Evolutionary conservation across 2,113 vertebrate species (phyloP).

Genomic region (Actinemys pallida): DNA sequence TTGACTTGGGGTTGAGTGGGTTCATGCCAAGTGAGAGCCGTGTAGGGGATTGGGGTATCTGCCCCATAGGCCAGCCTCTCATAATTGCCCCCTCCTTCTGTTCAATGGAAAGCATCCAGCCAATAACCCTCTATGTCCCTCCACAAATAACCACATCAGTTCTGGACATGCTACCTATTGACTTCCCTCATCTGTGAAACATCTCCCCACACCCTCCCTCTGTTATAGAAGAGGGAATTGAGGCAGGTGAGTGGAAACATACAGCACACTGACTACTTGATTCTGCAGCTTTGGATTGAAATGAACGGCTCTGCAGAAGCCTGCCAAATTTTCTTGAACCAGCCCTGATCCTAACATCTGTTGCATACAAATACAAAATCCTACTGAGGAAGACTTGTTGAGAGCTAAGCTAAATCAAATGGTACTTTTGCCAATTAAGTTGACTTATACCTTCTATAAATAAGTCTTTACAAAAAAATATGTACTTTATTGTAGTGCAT

Average conservation of each 20-base stretch:
- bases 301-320: not conserved
- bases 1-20: not conserved
- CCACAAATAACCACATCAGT: accelerated
- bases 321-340: not conserved
- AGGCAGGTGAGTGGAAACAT: not conserved
- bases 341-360: not conserved
- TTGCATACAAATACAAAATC: not conserved
- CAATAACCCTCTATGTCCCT: not conserved
- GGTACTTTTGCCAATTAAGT: not conserved
- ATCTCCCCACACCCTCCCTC: not conserved
- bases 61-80: too few species aligned
- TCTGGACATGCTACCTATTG: not conserved
- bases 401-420: not conserved
- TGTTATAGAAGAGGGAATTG: accelerated
- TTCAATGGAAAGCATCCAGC: not conserved
- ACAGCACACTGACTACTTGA: not conserved
- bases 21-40: not conserved
- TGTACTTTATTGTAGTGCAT: conserved; percentile 10
- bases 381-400: not conserved
- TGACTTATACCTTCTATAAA: conserved; percentile 42
- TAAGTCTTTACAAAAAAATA: conserved; percentile 40
- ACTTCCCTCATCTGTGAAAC: not conserved
- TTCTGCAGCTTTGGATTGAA: not conserved
- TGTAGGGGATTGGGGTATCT: not conserved
- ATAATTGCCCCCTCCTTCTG: not conserved